Evolutionary conservation across 2,113 vertebrate species (phyloP).

Genomic region (Spilogale gracilis): DNA sequence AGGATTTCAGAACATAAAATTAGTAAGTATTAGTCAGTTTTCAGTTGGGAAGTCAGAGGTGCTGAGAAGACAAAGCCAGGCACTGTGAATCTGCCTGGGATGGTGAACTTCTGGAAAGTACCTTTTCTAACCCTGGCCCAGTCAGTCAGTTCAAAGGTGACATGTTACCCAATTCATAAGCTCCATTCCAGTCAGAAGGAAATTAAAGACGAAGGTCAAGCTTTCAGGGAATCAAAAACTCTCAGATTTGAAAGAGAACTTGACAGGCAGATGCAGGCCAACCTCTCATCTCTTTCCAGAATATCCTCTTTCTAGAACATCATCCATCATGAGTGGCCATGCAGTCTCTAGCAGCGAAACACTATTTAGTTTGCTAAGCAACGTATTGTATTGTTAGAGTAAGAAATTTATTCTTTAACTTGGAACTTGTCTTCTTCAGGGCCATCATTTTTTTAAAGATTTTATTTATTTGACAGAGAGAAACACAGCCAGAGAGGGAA

Average conservation of each 20-base stretch:
- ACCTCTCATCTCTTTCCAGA: neutral
- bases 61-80: slow-evolving; percentile 76
- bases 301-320: neutral
- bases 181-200: slow-evolving; percentile 43
- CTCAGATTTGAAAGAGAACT: neutral
- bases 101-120: slow-evolving; percentile 82
- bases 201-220: slow-evolving; percentile 16
- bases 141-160: slow-evolving; percentile 48
- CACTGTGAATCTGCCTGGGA: slow-evolving; percentile 66
- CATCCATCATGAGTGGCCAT: neutral
- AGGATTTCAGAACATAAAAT: slow-evolving; percentile 74
- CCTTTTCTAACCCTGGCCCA: slow-evolving; percentile 75
- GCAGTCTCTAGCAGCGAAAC: neutral
- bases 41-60: slow-evolving; percentile 79
- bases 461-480: too few relatives aligned
- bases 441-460: neutral
- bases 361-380: neutral
- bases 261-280: neutral
- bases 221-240: neutral
- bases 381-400: slow-evolving; percentile 15
- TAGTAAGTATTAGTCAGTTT: slow-evolving; percentile 83
- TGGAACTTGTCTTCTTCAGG: neutral
- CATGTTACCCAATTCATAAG: neutral
- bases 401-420: neutral
- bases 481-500: too few relatives aligned